Base-by-base conservation (phyloP, 1,140 invertebrate genomes). In the Meloidogyne exigua region DNA sequence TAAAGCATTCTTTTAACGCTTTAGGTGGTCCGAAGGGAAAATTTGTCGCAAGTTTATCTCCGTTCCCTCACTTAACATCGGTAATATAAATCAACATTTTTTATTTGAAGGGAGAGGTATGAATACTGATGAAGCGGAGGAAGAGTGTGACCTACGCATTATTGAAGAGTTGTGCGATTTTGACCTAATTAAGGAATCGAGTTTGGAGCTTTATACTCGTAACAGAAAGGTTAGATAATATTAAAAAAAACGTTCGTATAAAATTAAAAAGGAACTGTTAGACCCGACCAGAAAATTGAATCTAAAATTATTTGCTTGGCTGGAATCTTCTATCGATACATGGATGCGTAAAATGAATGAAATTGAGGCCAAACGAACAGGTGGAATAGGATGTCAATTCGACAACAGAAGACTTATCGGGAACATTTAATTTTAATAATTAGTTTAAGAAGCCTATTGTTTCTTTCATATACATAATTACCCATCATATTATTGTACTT, bases 11-110 rank as follows among this genome's bases (percentile, higher is more conserved):
- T n/a, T n/a, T 5, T 4, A 57, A 57, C 7, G 5, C 2, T 57
- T 57, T 7, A 57, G 49, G n/a, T n/a, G 49, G 49, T 57, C 49
- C n/a, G 18, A n/a, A 9, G 49, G n/a, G 18, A n/a, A n/a, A n/a
- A 57, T 71, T 42, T 71, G 68, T 18, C 32, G 68, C 9, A 71
- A 71, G 49, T 71, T 21, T 62, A 71, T 71, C 28, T 57, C 68
- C n/a, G 68, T 71, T 15, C 68, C 13, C 15, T 71, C 68, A n/a
- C 25, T 71, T 1, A n/a, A 62, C 68, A 28, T 44, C 15, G 0
- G 12, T 25, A 42, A 18, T 32, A 18, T 18, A 5, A 44, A 49
- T 21, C 66, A 12, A 10, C 66, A 21, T 21, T 13, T n/a, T n/a
- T 9, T 18, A 71, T 71, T 71, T 62, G 68, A 71, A 10, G 36